Evolutionary conservation across 2,888 invertebrate species (phyloP), one percentile per base, ranked within the genome.

Genomic region (Linyphia triangularis): DNA sequence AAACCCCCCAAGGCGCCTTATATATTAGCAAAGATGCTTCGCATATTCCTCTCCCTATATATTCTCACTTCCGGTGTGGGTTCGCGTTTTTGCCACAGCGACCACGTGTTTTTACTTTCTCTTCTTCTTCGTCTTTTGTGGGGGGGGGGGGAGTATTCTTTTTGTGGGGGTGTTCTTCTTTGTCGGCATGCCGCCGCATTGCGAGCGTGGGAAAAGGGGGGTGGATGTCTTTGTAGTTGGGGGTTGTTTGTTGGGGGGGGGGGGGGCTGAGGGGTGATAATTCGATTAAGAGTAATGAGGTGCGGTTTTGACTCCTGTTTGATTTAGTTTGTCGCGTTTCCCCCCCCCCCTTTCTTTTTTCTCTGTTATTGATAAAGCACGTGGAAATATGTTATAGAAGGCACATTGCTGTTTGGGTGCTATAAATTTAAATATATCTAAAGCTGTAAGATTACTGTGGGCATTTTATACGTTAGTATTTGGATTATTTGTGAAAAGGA

Each of bases 181-280:
- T 88, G 86, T 81, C 86, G 86, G 81, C 63, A 57, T 72, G 67
- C 79, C 79, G 85, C 70, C 73, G 40, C 28, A 7, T 37, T n/a
- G n/a, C 43, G 61, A 79, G 72, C 85, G 86, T 88, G 86, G 81
- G 86, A 88, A 88, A 86, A 86, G 81, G 61, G 51, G 63, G 61
- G 33, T 51, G 30, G 77, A 77, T 77, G 77, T 51, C 63, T 33
- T 79, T 40, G 33, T 9, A 19, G 59, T 26, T 6, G 28, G 63
- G 59, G 37, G 61, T 24, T 37, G 37, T 59, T 59, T 19, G 37
- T 73, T 77, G 61, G n/a, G 57, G 16, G 59, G 26, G 33, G 30
- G 67, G 30, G 19, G 22, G 33, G 77, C 26, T 19, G 28, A 43
- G 43, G 43, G 65, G 28, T 67, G 78, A 79, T 79, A 67, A 79